phyloP scores from a whole-genome alignment of 2,113 vertebrate genomes.

The Gambusia holbrooki region DNA sequence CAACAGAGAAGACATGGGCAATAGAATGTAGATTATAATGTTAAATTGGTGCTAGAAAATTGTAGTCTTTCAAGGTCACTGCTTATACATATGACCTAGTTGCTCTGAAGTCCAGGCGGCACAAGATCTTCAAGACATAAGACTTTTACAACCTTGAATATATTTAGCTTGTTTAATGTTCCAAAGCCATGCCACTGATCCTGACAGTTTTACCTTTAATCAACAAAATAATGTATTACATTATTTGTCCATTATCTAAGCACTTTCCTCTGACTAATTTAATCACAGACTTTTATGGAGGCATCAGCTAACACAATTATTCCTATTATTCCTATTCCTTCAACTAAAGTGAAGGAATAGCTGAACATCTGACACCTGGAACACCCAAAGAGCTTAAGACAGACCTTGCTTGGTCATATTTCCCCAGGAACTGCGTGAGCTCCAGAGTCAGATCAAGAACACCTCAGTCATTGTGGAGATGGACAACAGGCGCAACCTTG shows the following conservation, averaged over 20 bases:
- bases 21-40: no score
- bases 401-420: not conserved
- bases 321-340: no score
- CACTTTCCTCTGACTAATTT: no score
- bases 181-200: no score
- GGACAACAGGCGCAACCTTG: conserved; percentile 93
- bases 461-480: conserved; percentile 93
- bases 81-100: not conserved
- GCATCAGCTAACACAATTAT: no score
- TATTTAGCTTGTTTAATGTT: no score
- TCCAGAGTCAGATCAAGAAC: conserved; percentile 85
- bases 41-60: no score
- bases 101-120: no score
- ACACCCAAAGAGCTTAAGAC: not conserved
- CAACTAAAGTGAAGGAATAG: not conserved
- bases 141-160: not conserved
- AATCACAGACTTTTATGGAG: no score
- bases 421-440: conserved; percentile 88
- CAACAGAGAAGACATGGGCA: no score
- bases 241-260: no score
- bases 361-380: not conserved
- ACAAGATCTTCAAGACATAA: not conserved
- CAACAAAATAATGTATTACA: not conserved
- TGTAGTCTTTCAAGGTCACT: no score
- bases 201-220: not conserved